phyloP scores from a whole-genome alignment of 2,797 vertebrate species.

The Lophius americanus region DNA sequence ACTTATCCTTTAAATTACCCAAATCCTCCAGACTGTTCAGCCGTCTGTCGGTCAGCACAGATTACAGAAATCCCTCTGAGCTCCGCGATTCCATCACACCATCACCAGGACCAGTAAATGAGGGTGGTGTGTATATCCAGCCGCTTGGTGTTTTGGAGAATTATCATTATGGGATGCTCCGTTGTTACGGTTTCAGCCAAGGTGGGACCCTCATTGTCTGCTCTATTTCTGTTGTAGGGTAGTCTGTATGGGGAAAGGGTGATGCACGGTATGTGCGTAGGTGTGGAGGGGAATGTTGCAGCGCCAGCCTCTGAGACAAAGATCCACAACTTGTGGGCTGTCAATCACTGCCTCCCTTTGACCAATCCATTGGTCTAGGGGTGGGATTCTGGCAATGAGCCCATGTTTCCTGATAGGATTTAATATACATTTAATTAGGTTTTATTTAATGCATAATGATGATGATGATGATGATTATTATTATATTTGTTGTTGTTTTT shows the following conservation, averaged over 20 bases:
- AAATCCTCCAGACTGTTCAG: constrained; percentile 7
- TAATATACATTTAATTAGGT: too few species aligned
- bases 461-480: too few species aligned
- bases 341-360: too few species aligned
- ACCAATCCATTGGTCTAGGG: too few species aligned
- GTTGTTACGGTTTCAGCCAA: constrained; percentile 11
- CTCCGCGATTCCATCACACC: constrained; percentile 6
- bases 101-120: constrained; percentile 15
- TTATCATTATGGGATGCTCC: constrained; percentile 13
- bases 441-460: too few species aligned
- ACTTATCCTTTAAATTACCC: constrained; percentile 3
- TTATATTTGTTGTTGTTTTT: too few species aligned
- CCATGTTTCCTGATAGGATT: not conserved
- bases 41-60: constrained; percentile 15
- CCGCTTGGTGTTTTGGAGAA: constrained; percentile 23
- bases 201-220: constrained; percentile 4
- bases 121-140: constrained; percentile 23
- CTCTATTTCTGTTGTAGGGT: constrained; percentile 14
- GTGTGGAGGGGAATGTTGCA: constrained; percentile 37
- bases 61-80: constrained; percentile 30
- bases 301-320: constrained; percentile 19
- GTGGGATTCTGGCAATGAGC: not conserved
- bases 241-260: constrained; percentile 10
- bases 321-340: too few species aligned
- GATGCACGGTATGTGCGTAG: constrained; percentile 7